A percentile compares a stretch with the other conserved stretches of the same genome.
These are phyloP conservation scores for Rhaphigaster nebulosa DNA, from an alignment of 2,888 invertebrate genomes.

Conservation along the genomic window DNA sequence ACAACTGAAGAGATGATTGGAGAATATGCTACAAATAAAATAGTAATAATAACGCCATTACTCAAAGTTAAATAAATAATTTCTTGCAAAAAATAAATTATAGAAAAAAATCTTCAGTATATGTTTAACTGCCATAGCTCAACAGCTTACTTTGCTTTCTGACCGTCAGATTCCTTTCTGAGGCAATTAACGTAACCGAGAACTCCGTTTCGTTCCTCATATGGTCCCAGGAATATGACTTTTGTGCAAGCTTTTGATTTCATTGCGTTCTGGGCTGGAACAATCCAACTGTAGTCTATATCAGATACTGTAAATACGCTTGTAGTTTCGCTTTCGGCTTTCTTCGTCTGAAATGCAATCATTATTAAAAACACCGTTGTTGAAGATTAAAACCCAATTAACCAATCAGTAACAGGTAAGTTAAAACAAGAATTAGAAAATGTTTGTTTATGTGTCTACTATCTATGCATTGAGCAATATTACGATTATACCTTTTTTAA, in stretches of 20 bases:
- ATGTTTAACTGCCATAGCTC: too few relatives aligned
- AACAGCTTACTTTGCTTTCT: constrained; percentile 69
- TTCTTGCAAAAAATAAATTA: too few relatives aligned
- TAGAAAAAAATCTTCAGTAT: too few relatives aligned
- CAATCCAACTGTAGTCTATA: constrained; percentile 72
- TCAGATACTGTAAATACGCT: constrained; percentile 70
- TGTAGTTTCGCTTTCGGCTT: constrained; percentile 28
- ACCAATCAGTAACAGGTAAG: neutral
- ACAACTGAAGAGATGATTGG: too few relatives aligned
- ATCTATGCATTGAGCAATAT: neutral
- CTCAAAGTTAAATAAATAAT: too few relatives aligned
- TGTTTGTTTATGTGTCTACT: neutral
- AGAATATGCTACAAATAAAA: too few relatives aligned
- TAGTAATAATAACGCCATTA: too few relatives aligned
- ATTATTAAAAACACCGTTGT: too few relatives aligned
- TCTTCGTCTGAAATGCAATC: constrained; percentile 25
- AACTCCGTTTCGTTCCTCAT: constrained; percentile 81
- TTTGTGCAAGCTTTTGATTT: constrained; percentile 71
- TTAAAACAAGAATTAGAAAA: neutral
- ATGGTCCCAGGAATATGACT: constrained; percentile 78
- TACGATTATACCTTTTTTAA: constrained; percentile 70
- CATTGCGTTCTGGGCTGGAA: constrained; percentile 68
- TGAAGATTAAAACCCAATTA: neutral
- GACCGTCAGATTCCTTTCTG: constrained; percentile 83
- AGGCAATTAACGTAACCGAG: constrained; percentile 92